Percentiles rank a stretch among this genome's conserved stretches.
These are phyloP conservation scores for Heliconius sara DNA, from an alignment of 2,888 invertebrate species.

Conservation along the genomic window DNA sequence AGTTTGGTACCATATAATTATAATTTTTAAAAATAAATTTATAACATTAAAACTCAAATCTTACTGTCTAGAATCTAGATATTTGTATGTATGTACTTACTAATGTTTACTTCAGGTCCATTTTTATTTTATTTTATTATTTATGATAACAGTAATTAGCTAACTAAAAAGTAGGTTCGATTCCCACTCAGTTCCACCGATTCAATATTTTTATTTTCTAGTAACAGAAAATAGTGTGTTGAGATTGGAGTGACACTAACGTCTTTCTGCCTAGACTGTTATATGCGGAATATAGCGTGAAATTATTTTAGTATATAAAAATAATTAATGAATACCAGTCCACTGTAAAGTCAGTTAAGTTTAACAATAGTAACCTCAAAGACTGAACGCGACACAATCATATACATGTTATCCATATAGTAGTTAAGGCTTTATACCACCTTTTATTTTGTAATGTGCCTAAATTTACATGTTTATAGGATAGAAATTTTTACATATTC, in stretches of 20 bases:
- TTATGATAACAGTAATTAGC: too few relatives aligned
- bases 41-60: background rate
- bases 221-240: background rate
- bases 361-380: slow-evolving; percentile 5
- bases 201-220: background rate
- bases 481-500: background rate
- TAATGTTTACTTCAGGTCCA: background rate
- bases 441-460: slow-evolving; percentile 1
- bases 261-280: too few relatives aligned
- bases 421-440: background rate
- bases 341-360: background rate
- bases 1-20: too few relatives aligned
- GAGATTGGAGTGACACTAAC: too few relatives aligned
- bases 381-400: background rate
- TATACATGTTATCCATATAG: background rate
- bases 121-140: background rate
- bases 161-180: background rate
- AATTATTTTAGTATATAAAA: background rate
- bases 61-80: background rate
- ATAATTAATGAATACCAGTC: background rate
- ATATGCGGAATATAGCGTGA: too few relatives aligned
- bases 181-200: background rate
- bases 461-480: slow-evolving; percentile 10
- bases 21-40: too few relatives aligned
- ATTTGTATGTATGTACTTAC: background rate